Evolutionary conservation across 1,140 invertebrate species (phyloP).

Genomic region (Drosophila repletoides): DNA sequence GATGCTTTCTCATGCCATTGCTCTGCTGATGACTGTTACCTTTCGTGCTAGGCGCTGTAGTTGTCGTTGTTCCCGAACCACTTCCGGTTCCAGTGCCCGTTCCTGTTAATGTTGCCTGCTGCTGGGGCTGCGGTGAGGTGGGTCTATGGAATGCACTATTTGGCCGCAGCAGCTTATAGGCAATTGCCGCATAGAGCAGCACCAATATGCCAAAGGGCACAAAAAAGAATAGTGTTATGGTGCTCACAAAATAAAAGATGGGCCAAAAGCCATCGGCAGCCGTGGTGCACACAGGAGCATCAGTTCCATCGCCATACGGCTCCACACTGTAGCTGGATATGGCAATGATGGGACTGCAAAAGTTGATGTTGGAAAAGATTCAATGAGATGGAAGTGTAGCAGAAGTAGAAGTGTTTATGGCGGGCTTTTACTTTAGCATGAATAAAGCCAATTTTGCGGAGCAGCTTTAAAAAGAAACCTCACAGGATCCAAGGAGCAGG

Average conservation of each 20-base stretch:
- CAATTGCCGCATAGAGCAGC: constrained; percentile 92
- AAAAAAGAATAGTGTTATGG: constrained; percentile 91
- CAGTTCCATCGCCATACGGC: constrained; percentile 87
- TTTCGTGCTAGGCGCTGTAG: constrained; percentile 32
- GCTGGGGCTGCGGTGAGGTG: constrained; percentile 80
- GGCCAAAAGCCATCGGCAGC: constrained; percentile 88
- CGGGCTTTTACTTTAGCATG: no score
- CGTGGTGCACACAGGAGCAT: constrained; percentile 88
- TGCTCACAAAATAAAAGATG: constrained; percentile 89
- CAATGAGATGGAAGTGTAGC: not conserved
- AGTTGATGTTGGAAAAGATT: constrained; percentile 33
- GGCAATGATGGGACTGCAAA: constrained; percentile 89
- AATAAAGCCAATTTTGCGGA: no score
- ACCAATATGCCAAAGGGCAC: constrained; percentile 91
- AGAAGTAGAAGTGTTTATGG: no score
- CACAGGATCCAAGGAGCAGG: no score
- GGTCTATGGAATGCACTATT: constrained; percentile 78
- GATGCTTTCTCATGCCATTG: constrained; percentile 84
- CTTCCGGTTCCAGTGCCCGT: not conserved
- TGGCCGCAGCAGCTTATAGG: constrained; percentile 87
- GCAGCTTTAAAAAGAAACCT: no score
- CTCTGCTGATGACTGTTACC: constrained; percentile 74
- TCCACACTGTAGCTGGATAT: constrained; percentile 89
- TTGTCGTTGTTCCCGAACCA: no score
- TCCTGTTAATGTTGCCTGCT: not conserved